Base-by-base conservation (phyloP, 2,113 vertebrate genomes). In the Ochotona curzoniae region DNA sequence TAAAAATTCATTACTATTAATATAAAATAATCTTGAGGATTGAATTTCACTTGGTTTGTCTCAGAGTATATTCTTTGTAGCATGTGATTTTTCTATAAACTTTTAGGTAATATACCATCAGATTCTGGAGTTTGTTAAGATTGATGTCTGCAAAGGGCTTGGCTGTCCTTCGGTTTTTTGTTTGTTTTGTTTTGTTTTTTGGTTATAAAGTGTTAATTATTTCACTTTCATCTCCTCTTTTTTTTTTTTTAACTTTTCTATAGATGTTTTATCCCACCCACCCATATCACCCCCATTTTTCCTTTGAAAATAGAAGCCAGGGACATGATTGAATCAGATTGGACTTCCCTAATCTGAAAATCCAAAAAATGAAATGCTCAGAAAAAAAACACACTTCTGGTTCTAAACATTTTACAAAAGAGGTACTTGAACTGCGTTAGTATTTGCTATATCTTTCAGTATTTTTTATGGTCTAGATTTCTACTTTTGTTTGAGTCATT, bases 371-470 rank as follows among this genome's bases (percentile, higher is more conserved):
- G 28, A 47, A 63, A n/a, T 87, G 70, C 28, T 47, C 17, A 63
- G 60, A 88, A 88, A 67, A 21, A 10, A 51, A 18, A 44, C 44
- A 69, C 18, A 80, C 4, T 80, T 80, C 11, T 12, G 17, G 70
- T 61, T 6, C 21, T 21, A n/a, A 61, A 30, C 21, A 73, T 49
- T 57, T 61, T 63, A 10, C 35, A 28, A 35, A 83, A 21, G 28
- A 7, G 38, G 74, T 67, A 91, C 35, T 26, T 6, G 44, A 7
- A 21, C 20, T 57, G 1, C 78, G 5, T 74, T 82, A 44, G 28
- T 91, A 64, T 75, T 95, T 91, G 78, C 38, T 80, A 7, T n/a
- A 61, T 88, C 4, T 12, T 57, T 73, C 89, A 78, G 23, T 75
- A 25, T 71, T 96, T 92, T 75, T 87, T 32, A 17, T 49, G 1